phyloP scores from a whole-genome alignment of 2,113 vertebrate genomes.

The Vombatus ursinus region DNA sequence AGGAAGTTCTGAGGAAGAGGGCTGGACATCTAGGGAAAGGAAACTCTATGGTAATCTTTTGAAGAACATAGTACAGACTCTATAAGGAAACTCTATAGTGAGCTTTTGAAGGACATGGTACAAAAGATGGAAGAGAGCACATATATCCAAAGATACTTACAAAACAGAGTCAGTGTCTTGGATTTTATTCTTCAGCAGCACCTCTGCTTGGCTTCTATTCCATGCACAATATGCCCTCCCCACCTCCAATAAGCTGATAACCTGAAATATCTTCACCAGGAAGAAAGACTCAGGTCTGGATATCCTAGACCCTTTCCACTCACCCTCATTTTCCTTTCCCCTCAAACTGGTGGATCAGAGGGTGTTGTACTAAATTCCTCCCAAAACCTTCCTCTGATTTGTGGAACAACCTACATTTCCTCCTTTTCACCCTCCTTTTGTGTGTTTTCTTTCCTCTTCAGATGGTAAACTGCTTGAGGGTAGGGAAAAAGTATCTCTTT shows the following conservation, averaged over 20 bases:
- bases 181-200: not conserved
- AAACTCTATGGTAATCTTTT: not conserved
- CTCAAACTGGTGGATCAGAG: too few relatives aligned
- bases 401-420: too few relatives aligned
- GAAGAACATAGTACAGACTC: too few relatives aligned
- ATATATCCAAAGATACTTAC: not conserved
- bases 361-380: too few relatives aligned
- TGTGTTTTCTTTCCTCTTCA: not conserved
- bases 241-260: not conserved
- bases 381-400: too few relatives aligned
- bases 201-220: not conserved
- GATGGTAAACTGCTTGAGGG: not conserved
- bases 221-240: not conserved
- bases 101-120: not conserved
- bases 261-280: not conserved
- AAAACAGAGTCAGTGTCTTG: too few relatives aligned
- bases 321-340: not conserved
- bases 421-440: not conserved
- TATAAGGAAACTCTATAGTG: too few relatives aligned
- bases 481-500: not conserved
- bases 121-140: not conserved
- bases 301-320: not conserved
- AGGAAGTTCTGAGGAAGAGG: not conserved
- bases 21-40: not conserved
- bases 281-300: not conserved